Evolutionary conservation across 1,140 invertebrate genomes (phyloP).

Genomic region (Bombus pyrosoma): DNA sequence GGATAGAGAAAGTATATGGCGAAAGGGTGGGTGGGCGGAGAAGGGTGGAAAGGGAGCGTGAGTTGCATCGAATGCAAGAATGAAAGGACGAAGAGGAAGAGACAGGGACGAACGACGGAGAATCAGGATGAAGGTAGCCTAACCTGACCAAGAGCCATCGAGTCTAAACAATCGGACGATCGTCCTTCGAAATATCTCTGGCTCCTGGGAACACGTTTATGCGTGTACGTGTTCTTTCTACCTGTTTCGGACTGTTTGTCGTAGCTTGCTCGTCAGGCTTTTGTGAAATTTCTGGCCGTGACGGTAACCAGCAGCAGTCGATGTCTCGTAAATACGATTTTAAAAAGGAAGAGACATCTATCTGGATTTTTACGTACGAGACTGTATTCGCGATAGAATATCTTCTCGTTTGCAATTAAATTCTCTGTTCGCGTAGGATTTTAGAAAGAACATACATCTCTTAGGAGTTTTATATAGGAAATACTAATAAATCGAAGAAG

Average conservation of each 20-base stretch:
- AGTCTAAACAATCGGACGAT: conserved; percentile 78
- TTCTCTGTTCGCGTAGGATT: no score
- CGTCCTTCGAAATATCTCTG: conserved; percentile 72
- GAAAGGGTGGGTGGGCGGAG: conserved; percentile 26
- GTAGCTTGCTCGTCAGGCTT: not conserved
- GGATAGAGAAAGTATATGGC: conserved; percentile 14
- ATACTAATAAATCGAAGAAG: not conserved
- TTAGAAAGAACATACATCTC: no score
- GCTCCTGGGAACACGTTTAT: conserved; percentile 74
- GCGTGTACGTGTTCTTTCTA: conserved; percentile 60
- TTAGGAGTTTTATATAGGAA: no score
- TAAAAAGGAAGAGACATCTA: no score
- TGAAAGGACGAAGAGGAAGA: conserved; percentile 10
- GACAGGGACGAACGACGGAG: conserved; percentile 51
- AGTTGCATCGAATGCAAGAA: conserved; percentile 38
- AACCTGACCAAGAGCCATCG: conserved; percentile 66
- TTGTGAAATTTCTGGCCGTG: conserved; percentile 10
- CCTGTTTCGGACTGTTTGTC: conserved; percentile 25
- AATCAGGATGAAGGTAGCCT: conserved; percentile 58
- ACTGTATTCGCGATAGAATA: not conserved
- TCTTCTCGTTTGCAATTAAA: no score
- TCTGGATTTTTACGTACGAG: not conserved
- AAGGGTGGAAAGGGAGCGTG: conserved; percentile 14
- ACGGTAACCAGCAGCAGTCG: conserved; percentile 1
- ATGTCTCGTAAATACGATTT: conserved; percentile 21